A percentile compares a stretch with the other conserved stretches of the same genome.
Conservation (phyloP, 2,113 vertebrate species). For the Copsychus sechellarum region DNA sequence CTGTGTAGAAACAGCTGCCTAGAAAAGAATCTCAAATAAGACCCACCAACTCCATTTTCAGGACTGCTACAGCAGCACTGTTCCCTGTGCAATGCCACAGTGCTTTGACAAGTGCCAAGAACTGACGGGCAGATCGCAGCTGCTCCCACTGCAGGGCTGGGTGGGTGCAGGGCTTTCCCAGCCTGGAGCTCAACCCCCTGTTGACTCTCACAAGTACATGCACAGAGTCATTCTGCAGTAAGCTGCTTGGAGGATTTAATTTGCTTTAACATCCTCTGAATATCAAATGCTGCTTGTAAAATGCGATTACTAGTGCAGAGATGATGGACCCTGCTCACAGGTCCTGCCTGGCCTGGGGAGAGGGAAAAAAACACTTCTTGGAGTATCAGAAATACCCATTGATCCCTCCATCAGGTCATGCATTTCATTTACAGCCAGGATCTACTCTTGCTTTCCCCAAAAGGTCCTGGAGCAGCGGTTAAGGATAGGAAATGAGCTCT, state of each 20-base stretch:
- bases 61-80: background rate
- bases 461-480: background rate
- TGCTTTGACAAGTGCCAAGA: background rate
- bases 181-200: background rate
- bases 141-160: accelerated
- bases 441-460: background rate
- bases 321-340: background rate
- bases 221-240: background rate
- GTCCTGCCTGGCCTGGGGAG: accelerated
- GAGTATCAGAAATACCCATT: background rate
- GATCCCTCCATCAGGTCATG: background rate
- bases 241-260: background rate
- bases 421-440: background rate
- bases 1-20: background rate
- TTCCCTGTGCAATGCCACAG: accelerated
- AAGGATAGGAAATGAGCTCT: background rate
- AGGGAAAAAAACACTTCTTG: background rate
- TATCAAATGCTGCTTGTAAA: background rate
- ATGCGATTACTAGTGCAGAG: background rate
- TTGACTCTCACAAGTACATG: background rate
- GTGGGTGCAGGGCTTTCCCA: background rate
- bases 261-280: background rate
- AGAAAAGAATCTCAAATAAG: background rate
- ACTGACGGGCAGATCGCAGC: accelerated
- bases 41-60: background rate